Evolutionary conservation across 2,888 invertebrate genomes (phyloP), one percentile per base, ranked within the genome.

Genomic region (Frankliniella fusca): DNA sequence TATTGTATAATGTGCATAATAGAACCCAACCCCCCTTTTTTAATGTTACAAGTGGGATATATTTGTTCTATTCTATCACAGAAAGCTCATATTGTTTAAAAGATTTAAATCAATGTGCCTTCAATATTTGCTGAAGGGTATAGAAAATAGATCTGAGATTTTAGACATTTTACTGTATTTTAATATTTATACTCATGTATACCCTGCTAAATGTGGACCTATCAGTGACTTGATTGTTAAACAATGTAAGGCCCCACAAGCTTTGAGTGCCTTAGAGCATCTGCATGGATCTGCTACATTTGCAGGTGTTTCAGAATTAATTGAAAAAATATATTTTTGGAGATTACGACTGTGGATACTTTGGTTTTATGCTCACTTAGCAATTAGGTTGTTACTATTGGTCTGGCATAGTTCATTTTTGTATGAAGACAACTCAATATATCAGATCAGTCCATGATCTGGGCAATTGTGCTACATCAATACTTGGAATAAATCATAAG

Each of bases 401-500:
- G 61, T 20, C n/a, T 18, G 61, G 18, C 18, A 61, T 61, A 18
- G n/a, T 18, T 18, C 61, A 61, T 61, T 18, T 61, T 18, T 61
- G 18, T 7, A 7, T 20, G n/a, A n/a, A 61, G n/a, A 61, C n/a
- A 18, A 23, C 23, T 70, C 23, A 9, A 27, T 12, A 27, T 27
- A 76, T 27, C 70, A 11, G 27, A 12, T 23, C 23, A 23, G 12
- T 27, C 27, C 27, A n/a, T 27, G 10, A 27, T 9, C 27, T 23
- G 27, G 70, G 27, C 27, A 76, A 38, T 38, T 38, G 70, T 76
- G 27, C 70, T 76, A 27, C 27, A 76, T 76, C 70, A 76, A 27
- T 76, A 76, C 70, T 76, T 76, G 23, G 12, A 76, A 76, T 76
- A 76, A 76, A 76, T 54, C 18, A 54, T 54, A 54, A 20, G 54